Evolutionary conservation across 2,888 invertebrate species (phyloP), one percentile per base, ranked within the genome.

Genomic region (Caenorhabditis becei): DNA sequence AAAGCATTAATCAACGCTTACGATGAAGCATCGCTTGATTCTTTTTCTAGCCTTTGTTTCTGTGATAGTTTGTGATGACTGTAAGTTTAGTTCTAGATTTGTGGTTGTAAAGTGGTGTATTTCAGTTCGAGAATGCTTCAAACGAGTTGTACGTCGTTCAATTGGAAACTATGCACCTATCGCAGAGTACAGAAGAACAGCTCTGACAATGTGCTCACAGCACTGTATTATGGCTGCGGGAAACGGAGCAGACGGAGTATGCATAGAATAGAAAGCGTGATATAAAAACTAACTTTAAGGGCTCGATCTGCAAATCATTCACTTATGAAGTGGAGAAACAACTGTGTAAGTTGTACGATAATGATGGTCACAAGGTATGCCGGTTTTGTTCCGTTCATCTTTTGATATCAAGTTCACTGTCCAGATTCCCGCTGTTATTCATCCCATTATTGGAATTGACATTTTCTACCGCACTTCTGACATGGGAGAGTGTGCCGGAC

Each of bases 91-190:
- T 16, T 24, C 1, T 61, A 10, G 0, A 1, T 26, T 58, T 10
- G 37, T 66, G 24, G 18, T 37, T 32, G 10, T 44, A 18, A 28
- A 0, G 4, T 53, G 32, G 4, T 1, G 53, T 35, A 44, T 63
- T 86, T 81, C 56, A 89, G 89, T 82, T 56, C 54, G 80, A 8
- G 62, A 80, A 3, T 89, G 89, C 53, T 89, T 90, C 79, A 87
- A 87, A 71, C 56, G 86, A 56, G 82, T 84, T 0, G 70, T 83
- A 2, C 80, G 88, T 26, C 75, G 86, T 53, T 83, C 89, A 26
- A 87, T 90, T 23, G 89, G 88, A 32, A 90, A 90, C 58, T 88
- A 86, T 51, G 86, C 86, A 37, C 90, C 90, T 14, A 84, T 90
- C 26, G 86, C 87, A 10, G 88, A 88, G 66, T 84, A 87, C 32